Evolutionary conservation across 2,113 vertebrate genomes (phyloP).

Genomic region (Pomatorhinus ruficollis): DNA sequence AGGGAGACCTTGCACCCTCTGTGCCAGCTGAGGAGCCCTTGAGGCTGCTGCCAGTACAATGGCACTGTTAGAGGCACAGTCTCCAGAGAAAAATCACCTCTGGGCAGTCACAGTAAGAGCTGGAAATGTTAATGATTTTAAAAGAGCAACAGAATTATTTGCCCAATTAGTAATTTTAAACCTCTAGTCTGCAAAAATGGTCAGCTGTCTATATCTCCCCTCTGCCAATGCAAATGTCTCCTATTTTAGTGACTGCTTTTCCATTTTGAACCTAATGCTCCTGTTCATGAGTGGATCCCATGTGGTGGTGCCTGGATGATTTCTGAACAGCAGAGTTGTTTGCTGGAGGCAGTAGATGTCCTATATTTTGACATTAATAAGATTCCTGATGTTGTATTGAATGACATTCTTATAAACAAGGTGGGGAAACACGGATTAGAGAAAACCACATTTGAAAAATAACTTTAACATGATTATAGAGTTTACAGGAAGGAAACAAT

Average conservation of each 20-base stretch:
- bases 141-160: neutral
- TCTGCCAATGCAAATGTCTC: neutral
- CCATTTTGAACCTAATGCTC: neutral
- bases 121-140: neutral
- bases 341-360: conserved; percentile 23
- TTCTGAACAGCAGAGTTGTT: neutral
- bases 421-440: neutral
- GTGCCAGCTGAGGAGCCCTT: neutral
- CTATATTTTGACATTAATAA: conserved; percentile 29
- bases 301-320: neutral
- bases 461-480: neutral
- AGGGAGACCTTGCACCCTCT: neutral
- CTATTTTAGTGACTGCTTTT: neutral
- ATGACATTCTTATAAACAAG: neutral
- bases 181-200: neutral
- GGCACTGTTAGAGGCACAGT: neutral
- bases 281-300: neutral
- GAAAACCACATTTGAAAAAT: neutral
- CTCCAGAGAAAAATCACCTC: neutral
- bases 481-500: neutral
- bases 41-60: neutral
- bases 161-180: neutral
- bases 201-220: neutral
- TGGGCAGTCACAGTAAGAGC: neutral
- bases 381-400: neutral